Evolutionary conservation across 1,140 invertebrate genomes (phyloP), one percentile per base, ranked within the genome.

Genomic region (Orius insidiosus): DNA sequence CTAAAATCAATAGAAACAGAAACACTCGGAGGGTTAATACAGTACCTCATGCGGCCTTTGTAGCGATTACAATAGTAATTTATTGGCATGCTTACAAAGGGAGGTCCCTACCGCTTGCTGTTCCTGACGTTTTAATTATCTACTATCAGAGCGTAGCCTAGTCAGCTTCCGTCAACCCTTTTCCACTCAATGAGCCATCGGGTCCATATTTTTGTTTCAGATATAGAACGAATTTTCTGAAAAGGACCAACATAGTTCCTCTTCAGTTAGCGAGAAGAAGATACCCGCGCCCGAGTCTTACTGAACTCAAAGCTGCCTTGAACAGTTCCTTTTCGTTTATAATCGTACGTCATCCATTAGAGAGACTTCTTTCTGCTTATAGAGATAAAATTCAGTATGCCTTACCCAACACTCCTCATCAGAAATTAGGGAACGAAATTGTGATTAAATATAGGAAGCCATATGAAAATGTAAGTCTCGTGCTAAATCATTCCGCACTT

Each of bases 261-360:
- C 67, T 86, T 18, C 72, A 72, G 48, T 61, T 87, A 55, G 83
- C 83, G 1, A 68, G 83, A 48, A 75, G 78, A 54, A 76, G 74
- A 54, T 87, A 85, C 62, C 78, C 79, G 7, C 68, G 82, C 46
- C 78, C 80, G 8, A 70, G 74, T 0, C 67, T 76, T 1, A 68
- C 75, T 46, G 73, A 80, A 55, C 66, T 79, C 32, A 65, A 65
- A 49, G 68, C 68, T 50, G 76, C 72, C 14, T 68, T 81, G 16
- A 63, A 64, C 50, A 68, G 72, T 57, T 76, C 75, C 45, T 66
- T 80, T 39, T 78, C 80, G 45, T 86, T 93, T 58, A 67, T 92
- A 41, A 87, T 94, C 53, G 85, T 85, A 0, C 67, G 89, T 46
- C 83, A 93, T 67, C 89, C 89, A 4, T 75, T 93, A 51, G 86